Conservation (phyloP, 2,888 invertebrate species). For the Lysandra bellargus region DNA sequence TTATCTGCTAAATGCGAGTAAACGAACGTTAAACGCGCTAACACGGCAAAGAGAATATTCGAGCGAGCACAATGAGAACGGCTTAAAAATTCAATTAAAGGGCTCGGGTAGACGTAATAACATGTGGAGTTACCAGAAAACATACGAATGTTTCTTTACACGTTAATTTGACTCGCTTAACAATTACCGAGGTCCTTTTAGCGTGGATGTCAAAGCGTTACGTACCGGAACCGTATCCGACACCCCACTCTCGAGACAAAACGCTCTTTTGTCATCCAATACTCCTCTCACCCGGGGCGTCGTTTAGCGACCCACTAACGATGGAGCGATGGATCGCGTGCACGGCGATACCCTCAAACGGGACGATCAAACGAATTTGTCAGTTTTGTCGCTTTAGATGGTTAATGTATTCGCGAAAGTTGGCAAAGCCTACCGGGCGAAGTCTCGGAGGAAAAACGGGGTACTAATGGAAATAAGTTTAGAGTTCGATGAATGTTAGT, state of each 20-base stretch:
- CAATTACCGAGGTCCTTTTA: slow-evolving; percentile 62
- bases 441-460: slow-evolving; percentile 62
- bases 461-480: slow-evolving; percentile 66
- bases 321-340: slow-evolving; percentile 5
- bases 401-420: slow-evolving; percentile 74
- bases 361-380: slow-evolving; percentile 57
- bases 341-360: not conserved
- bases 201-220: slow-evolving; percentile 62
- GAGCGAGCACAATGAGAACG: not conserved
- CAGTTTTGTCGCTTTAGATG: slow-evolving; percentile 62
- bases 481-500: slow-evolving; percentile 57
- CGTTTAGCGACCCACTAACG: not conserved
- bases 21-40: not conserved
- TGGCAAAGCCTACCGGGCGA: slow-evolving; percentile 59
- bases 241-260: slow-evolving; percentile 1
- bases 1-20: slow-evolving; percentile 1
- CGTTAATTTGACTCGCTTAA: slow-evolving; percentile 61
- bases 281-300: not conserved
- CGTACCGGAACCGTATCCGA: slow-evolving; percentile 37
- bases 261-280: slow-evolving; percentile 13
- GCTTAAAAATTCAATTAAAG: slow-evolving; percentile 24
- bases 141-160: slow-evolving; percentile 34
- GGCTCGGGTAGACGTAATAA: slow-evolving; percentile 13
- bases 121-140: slow-evolving; percentile 18
- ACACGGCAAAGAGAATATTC: slow-evolving; percentile 14